A percentile compares a stretch with the other conserved stretches of the same genome.
Evolutionary conservation across 2,113 vertebrate genomes (phyloP).

Genomic region (Ammodramus savannarum): DNA sequence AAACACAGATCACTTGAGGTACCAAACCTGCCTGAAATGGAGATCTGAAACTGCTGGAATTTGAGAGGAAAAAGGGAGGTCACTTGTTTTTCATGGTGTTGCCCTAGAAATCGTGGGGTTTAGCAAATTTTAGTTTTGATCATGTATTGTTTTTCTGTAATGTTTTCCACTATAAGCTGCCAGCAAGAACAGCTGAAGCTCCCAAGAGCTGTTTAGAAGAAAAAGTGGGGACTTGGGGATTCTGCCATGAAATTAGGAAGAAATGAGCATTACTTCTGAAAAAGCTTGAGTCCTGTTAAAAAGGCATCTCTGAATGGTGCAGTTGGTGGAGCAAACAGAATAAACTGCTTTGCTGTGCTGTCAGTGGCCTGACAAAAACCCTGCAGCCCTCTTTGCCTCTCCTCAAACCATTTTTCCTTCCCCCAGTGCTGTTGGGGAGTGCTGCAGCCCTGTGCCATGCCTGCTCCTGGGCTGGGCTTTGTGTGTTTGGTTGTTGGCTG

Average conservation of each 20-base stretch:
- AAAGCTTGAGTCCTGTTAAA: neutral
- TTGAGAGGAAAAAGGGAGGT: neutral
- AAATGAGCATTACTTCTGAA: neutral
- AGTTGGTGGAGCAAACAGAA: neutral
- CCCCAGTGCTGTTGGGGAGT: accelerated
- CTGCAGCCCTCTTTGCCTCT: neutral
- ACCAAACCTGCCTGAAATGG: neutral
- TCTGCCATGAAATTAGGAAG: neutral
- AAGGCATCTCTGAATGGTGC: neutral
- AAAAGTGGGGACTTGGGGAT: neutral
- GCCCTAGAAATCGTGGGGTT: accelerated
- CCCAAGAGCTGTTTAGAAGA: neutral
- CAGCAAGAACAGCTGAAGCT: neutral
- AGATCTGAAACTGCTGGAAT: neutral
- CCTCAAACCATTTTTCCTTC: neutral
- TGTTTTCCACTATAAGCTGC: accelerated
- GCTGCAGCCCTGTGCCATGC: neutral
- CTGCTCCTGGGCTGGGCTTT: accelerated
- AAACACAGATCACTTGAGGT: neutral
- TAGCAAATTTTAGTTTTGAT: neutral
- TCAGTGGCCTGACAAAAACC: neutral
- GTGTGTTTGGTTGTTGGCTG: accelerated
- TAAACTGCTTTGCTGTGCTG: neutral
- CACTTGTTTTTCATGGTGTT: neutral
- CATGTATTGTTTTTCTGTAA: neutral